phyloP scores from a whole-genome alignment of 2,113 vertebrate species.

The Todiramphus saurophagus region DNA sequence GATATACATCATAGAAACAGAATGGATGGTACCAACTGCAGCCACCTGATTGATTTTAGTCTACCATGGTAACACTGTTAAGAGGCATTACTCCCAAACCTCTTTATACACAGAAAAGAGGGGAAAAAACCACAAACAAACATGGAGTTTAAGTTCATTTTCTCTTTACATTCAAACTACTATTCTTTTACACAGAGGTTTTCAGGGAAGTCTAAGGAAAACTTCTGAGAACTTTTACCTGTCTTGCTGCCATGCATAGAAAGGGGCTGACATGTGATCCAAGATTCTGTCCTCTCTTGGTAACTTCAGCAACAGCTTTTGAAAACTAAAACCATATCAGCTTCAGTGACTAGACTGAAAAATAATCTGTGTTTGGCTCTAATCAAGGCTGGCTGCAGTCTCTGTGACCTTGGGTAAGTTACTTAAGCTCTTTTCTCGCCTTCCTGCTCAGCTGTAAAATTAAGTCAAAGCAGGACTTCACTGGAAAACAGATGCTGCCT shows the following conservation, averaged over 20 bases:
- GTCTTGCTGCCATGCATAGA: not conserved
- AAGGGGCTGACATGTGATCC: not conserved
- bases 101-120: not conserved
- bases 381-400: conserved; percentile 42
- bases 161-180: not conserved
- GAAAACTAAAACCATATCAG: not conserved
- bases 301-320: not conserved
- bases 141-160: not conserved
- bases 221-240: not conserved
- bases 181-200: not conserved
- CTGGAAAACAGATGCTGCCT: conserved; percentile 74
- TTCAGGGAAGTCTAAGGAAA: not conserved
- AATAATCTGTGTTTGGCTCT: not conserved
- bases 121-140: not conserved
- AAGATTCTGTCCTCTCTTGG: not conserved
- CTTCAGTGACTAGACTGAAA: not conserved
- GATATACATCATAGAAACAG: not conserved
- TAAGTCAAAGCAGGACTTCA: conserved; percentile 64
- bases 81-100: not conserved
- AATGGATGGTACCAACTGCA: not conserved
- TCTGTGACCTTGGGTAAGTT: conserved; percentile 67
- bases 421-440: conserved; percentile 7
- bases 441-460: conserved; percentile 70
- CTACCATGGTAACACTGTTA: not conserved
- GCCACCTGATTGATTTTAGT: not conserved